These are phyloP conservation scores for Henricia sp. DNA, from an alignment of 53 echinoderm and acorn worm genomes.

Conservation along the genomic window DNA sequence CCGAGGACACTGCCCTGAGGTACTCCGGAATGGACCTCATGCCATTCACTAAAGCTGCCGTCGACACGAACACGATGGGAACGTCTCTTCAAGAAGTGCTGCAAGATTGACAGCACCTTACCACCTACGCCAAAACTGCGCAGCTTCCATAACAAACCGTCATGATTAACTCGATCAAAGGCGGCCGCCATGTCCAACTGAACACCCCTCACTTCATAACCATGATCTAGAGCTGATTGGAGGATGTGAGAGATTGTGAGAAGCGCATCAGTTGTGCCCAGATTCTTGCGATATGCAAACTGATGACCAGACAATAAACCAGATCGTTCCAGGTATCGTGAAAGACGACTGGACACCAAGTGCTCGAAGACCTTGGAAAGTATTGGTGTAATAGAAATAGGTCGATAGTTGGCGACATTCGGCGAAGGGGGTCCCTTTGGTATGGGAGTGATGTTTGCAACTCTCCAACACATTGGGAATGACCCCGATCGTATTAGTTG, in stretches of 20 bases:
- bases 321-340: background rate
- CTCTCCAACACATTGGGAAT: background rate
- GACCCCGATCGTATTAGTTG: background rate
- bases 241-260: background rate
- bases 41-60: slow-evolving; percentile 7
- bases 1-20: slow-evolving; percentile 7
- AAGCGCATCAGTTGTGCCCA: background rate
- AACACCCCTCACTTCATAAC: background rate
- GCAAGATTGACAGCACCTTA: background rate
- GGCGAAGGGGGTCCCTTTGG: background rate
- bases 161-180: background rate
- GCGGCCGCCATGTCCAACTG: background rate
- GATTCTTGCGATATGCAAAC: slow-evolving; percentile 6
- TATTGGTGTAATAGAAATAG: background rate
- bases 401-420: background rate
- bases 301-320: background rate
- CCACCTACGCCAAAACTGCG: background rate
- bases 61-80: background rate
- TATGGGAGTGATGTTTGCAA: background rate
- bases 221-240: background rate
- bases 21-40: background rate
- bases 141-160: background rate
- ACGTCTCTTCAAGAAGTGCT: background rate
- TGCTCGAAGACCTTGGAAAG: background rate
- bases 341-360: background rate